Conservation (phyloP, 2,888 invertebrate genomes). For the Hydraecia micacea region DNA sequence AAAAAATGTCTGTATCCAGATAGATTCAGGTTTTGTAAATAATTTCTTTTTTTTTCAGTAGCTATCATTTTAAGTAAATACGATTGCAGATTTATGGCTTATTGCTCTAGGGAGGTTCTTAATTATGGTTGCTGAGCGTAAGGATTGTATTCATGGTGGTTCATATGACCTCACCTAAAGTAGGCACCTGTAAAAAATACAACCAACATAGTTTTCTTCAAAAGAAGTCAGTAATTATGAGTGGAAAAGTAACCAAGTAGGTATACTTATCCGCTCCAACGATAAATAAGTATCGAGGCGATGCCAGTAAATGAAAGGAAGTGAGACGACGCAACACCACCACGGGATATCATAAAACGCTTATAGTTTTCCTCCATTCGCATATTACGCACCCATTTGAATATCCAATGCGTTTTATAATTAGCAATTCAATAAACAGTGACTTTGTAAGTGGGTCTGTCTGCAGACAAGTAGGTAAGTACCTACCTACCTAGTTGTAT, state of each 20-base stretch:
- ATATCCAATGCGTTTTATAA: conserved; percentile 66
- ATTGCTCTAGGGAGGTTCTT: neutral
- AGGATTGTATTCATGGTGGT: neutral
- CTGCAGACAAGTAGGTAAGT: neutral
- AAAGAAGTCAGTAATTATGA: conserved; percentile 9
- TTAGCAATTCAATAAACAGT: conserved; percentile 61
- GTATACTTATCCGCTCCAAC: conserved; percentile 1
- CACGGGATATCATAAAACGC: conserved; percentile 59
- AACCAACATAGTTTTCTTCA: neutral
- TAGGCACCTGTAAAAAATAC: neutral
- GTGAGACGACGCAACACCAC: conserved; percentile 40
- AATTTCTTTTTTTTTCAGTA: neutral
- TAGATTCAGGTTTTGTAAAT: neutral
- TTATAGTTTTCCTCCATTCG: conserved; percentile 58
- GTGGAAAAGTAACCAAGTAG: conserved; percentile 5
- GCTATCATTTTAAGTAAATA: neutral
- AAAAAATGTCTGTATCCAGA: neutral
- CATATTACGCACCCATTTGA: conserved; percentile 60
- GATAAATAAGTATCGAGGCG: conserved; percentile 17
- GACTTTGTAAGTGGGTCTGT: conserved; percentile 47
- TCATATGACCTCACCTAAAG: neutral
- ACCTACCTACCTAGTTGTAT: neutral
- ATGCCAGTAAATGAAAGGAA: conserved; percentile 48
- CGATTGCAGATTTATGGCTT: neutral
- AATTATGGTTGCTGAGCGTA: no score